A percentile compares a stretch with the other conserved stretches of the same genome.
Conservation (phyloP, 2,113 vertebrate genomes). For the Ictalurus furcatus region DNA sequence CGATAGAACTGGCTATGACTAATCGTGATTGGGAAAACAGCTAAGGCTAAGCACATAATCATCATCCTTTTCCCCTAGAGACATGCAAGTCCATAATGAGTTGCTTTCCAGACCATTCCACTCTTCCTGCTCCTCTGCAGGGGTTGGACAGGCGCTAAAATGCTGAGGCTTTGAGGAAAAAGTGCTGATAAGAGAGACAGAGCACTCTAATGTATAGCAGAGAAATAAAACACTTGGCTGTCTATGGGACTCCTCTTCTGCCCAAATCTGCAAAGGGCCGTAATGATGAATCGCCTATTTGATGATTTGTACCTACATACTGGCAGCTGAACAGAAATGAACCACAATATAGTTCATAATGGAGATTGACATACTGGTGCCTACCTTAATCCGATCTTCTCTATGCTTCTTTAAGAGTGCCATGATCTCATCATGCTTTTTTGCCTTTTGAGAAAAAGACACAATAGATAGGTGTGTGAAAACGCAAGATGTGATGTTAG, state of each 20-base stretch:
- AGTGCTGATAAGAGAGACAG: constrained; percentile 58
- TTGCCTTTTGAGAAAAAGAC: constrained; percentile 63
- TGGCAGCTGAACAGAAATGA: neutral
- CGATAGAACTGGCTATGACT: neutral
- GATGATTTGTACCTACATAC: constrained; percentile 11
- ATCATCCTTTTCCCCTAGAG: constrained; percentile 39
- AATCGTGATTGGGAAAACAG: neutral
- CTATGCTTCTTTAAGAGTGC: constrained; percentile 72
- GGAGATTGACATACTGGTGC: neutral
- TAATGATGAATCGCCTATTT: constrained; percentile 13
- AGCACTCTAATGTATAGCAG: constrained; percentile 54
- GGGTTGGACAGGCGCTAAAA: constrained; percentile 59
- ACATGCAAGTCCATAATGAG: constrained; percentile 32
- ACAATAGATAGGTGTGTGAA: neutral
- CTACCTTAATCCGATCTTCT: constrained; percentile 73
- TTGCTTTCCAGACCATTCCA: neutral
- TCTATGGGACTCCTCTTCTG: constrained; percentile 25
- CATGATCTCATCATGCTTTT: constrained; percentile 73
- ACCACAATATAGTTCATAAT: neutral
- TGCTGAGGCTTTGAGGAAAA: constrained; percentile 66
- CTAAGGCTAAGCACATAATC: constrained; percentile 26
- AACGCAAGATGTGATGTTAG: neutral
- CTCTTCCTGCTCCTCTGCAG: constrained; percentile 8
- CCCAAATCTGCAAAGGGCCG: constrained; percentile 27
- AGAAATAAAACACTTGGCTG: constrained; percentile 59